phyloP scores from a whole-genome alignment of 1,140 invertebrate species.

The Temnothorax nylanderi region DNA sequence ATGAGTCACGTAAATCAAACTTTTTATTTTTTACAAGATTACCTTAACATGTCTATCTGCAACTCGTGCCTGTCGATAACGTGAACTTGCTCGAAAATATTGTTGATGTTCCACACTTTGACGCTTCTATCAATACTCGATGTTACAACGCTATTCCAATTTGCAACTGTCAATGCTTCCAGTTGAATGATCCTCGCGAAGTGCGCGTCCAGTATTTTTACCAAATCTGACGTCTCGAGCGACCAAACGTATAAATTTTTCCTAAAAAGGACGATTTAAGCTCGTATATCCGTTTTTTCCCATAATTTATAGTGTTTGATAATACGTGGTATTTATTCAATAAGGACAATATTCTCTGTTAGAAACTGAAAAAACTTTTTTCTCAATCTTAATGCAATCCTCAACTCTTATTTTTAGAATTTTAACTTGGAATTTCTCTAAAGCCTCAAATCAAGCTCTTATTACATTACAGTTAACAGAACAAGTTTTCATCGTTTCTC shows the following conservation, averaged over 20 bases:
- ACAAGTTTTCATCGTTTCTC: too few relatives aligned
- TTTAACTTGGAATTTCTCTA: neutral
- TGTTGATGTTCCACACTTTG: constrained; percentile 99
- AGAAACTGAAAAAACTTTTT: neutral
- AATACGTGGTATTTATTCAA: neutral
- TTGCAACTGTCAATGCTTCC: constrained; percentile 93
- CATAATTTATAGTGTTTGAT: neutral
- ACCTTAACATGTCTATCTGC: constrained; percentile 97
- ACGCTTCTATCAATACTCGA: constrained; percentile 99
- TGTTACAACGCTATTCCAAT: constrained; percentile 98
- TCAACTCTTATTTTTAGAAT: neutral
- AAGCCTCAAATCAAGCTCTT: neutral
- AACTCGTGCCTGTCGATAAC: constrained; percentile 98
- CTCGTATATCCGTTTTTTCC: neutral
- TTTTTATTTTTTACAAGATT: constrained; percentile 36
- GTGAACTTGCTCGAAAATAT: constrained; percentile 99
- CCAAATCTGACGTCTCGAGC: constrained; percentile 90
- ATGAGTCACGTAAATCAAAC: neutral
- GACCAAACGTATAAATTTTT: constrained; percentile 99
- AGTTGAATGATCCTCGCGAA: constrained; percentile 98
- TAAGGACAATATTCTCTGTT: neutral
- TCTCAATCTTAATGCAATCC: neutral
- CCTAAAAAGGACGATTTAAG: constrained; percentile 84
- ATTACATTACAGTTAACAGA: neutral
- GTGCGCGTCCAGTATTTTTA: constrained; percentile 98